These are phyloP conservation scores for Sebastes umbrosus DNA, from an alignment of 2,797 vertebrate species.

Conservation along the genomic window DNA sequence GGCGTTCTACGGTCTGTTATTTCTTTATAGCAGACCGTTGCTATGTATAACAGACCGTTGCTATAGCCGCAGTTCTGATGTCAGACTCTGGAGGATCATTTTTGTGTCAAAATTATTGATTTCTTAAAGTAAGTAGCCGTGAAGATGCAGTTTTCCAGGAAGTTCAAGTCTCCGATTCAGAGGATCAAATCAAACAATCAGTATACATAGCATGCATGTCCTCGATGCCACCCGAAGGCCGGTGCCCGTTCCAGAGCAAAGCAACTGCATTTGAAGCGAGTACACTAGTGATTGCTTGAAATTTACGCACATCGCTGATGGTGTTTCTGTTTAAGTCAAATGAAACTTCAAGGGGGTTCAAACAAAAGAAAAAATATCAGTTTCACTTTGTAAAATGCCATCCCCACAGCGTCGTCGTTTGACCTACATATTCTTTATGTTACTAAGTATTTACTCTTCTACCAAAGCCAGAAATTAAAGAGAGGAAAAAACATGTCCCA, in stretches of 20 bases:
- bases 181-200: neutral
- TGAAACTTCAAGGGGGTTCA: neutral
- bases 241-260: neutral
- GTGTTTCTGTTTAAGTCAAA: neutral
- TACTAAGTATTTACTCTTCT: conserved; percentile 9
- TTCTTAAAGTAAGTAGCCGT: too few species aligned
- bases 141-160: neutral
- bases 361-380: neutral
- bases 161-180: neutral
- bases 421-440: neutral
- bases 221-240: neutral
- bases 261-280: neutral
- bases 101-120: too few species aligned
- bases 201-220: neutral
- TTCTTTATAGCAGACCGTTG: too few species aligned
- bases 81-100: too few species aligned
- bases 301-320: neutral
- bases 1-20: too few species aligned
- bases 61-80: too few species aligned
- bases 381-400: neutral
- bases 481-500: neutral
- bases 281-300: neutral
- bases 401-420: neutral
- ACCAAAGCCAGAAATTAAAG: conserved; percentile 14
- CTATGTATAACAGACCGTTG: too few species aligned